Conservation (phyloP, 1,140 invertebrate genomes). For the Helicoverpa armigera region DNA sequence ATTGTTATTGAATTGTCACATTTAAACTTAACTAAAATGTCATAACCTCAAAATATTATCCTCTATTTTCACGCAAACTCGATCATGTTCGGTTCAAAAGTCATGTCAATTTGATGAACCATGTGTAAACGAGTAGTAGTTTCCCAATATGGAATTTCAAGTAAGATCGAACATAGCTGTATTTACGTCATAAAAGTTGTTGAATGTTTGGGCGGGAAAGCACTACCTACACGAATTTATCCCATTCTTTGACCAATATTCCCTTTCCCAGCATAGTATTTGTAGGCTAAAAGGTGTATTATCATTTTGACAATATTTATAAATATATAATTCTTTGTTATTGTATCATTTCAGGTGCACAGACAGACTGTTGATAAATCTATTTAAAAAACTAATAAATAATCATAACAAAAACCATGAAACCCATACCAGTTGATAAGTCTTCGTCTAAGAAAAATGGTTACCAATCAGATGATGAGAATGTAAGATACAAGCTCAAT, state of each 20-base stretch:
- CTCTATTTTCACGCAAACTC: conserved; percentile 15
- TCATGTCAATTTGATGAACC: background rate
- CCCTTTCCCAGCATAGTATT: background rate
- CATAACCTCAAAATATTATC: conserved; percentile 51
- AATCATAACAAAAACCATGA: conserved; percentile 63
- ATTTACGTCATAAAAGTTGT: conserved; percentile 22
- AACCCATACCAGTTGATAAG: conserved; percentile 63
- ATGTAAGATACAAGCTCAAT: conserved; percentile 78
- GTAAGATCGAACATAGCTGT: conserved; percentile 14
- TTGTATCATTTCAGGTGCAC: conserved; percentile 14
- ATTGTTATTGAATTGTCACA: background rate
- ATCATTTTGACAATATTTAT: no score
- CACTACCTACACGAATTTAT: conserved; percentile 5
- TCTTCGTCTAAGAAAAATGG: conserved; percentile 65
- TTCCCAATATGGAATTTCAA: conserved; percentile 1
- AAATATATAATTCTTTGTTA: background rate
- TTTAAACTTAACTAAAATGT: background rate
- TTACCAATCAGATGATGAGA: conserved; percentile 78
- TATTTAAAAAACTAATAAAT: background rate
- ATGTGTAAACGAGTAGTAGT: background rate
- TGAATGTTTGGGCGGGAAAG: conserved; percentile 63
- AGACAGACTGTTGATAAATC: background rate
- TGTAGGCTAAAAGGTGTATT: background rate
- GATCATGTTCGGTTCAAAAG: background rate
- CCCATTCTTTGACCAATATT: background rate